Evolutionary conservation across 2,797 vertebrate species (phyloP), one percentile per base, ranked within the genome.

Genomic region (Melanotaenia parkinsoni): DNA sequence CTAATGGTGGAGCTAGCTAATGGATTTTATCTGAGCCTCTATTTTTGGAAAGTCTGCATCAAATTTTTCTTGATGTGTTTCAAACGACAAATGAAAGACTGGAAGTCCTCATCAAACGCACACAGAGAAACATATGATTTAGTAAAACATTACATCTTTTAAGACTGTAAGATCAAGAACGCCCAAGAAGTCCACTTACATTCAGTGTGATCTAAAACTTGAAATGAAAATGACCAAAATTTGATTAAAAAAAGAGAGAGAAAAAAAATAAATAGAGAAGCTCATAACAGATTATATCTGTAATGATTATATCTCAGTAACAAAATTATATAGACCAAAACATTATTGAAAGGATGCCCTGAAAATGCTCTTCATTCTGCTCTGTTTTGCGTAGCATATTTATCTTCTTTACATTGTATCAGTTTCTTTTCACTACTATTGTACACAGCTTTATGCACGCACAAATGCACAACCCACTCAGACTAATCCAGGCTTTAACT

Each of bases 331-430:
- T 66, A 89, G 74, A 82, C 71, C 60, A 38, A 80, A 75, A 84
- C 50, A 82, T 74, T 62, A 75, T 59, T 30, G 26, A 81, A 62
- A 75, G 53, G 82, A 88, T 85, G 89, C 91, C 92, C 92, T 91
- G 91, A 91, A 56, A 88, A 93, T 87, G 88, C 79, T 89, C 59
- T 77, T 90, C 91, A 88, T 85, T 92, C 87, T 91, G 91, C 93
- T 92, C 90, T 90, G 92, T 88, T 93, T 93, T 92, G 90, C 80
- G 83, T 78, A 76, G 81, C 74, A 76, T 81, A 67, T 91, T 89
- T 70, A 82, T 88, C 86, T 80, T 91, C 83, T 90, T 87, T 88
- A 89, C 91, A 91, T 50, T 74, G 78, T 86, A 77, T 88, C 86
- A 67, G 81, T 88, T 92, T 89, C 84, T 87, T 79, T 79, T 87